Percentiles rank a stretch among this genome's conserved stretches.
Conservation (phyloP, 2,113 vertebrate genomes). For the Trematomus loennbergii region DNA sequence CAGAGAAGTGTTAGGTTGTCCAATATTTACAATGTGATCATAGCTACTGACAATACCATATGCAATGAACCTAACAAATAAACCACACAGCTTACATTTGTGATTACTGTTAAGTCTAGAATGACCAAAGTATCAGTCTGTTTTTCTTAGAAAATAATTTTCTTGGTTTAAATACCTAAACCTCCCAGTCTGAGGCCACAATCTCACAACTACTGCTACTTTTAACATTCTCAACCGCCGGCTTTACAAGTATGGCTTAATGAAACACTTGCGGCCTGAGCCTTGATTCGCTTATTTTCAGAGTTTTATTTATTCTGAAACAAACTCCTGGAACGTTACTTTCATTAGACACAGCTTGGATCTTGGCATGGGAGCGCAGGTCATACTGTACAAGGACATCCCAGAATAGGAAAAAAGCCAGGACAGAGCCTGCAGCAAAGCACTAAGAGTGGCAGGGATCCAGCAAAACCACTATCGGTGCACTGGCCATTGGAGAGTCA, state of each 20-base stretch:
- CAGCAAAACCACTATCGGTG: constrained; percentile 65
- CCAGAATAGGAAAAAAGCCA: constrained; percentile 81
- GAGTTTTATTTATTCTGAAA: constrained; percentile 50
- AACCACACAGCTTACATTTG: not conserved
- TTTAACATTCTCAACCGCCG: constrained; percentile 43
- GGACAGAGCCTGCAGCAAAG: constrained; percentile 78
- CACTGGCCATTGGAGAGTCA: constrained; percentile 42
- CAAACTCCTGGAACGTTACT: constrained; percentile 74
- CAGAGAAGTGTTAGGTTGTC: too few species aligned
- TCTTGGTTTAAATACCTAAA: constrained; percentile 28
- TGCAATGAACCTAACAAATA: not conserved
- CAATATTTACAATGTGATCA: not conserved
- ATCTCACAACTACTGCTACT: constrained; percentile 42
- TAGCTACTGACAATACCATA: not conserved
- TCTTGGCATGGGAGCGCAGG: constrained; percentile 76
- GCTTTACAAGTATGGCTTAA: constrained; percentile 56
- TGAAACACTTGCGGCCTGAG: constrained; percentile 48
- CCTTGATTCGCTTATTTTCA: constrained; percentile 20
- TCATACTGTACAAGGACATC: constrained; percentile 84
- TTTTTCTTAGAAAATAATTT: not conserved
- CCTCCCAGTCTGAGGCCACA: not conserved
- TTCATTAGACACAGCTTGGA: constrained; percentile 79
- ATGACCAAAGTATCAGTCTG: not conserved
- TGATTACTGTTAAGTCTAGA: not conserved
- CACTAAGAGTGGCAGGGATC: constrained; percentile 70